Conservation (phyloP, 2,113 vertebrate species). For the Megaleporinus macrocephalus region DNA sequence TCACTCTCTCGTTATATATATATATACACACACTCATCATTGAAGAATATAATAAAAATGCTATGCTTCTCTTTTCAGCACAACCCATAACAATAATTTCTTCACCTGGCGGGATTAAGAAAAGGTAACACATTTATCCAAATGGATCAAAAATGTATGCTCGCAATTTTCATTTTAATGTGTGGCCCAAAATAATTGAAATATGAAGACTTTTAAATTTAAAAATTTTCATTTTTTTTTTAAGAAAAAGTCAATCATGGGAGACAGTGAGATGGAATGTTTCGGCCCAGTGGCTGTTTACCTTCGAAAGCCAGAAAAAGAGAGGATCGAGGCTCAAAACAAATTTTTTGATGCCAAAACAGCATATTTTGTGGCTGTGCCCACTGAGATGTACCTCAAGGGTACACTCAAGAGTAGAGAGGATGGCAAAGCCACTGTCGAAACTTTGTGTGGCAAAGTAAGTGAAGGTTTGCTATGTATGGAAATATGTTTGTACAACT, state of each 20-base stretch:
- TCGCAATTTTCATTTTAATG: no score
- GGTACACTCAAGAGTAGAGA: conserved; percentile 78
- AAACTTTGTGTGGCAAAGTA: conserved; percentile 78
- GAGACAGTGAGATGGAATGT: conserved; percentile 80
- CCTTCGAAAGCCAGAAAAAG: conserved; percentile 85
- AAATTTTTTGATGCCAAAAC: conserved; percentile 87
- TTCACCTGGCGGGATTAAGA: background rate
- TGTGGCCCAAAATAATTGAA: no score
- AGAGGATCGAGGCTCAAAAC: conserved; percentile 81
- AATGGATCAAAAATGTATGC: background rate
- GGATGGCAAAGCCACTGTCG: conserved; percentile 79
- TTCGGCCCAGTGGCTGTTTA: conserved; percentile 83
- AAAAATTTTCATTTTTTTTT: conserved; percentile 4
- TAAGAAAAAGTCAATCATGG: conserved; percentile 76
- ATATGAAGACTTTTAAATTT: background rate
- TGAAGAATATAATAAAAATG: background rate
- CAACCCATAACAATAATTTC: background rate
- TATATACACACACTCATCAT: background rate
- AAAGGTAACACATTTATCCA: background rate
- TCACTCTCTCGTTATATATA: no score
- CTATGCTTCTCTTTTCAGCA: conserved; percentile 1
- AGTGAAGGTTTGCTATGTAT: background rate
- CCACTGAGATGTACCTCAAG: conserved; percentile 82
- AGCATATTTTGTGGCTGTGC: conserved; percentile 77
- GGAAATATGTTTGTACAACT: background rate